Evolutionary conservation across 1,140 invertebrate genomes (phyloP), one percentile per base, ranked within the genome.

Genomic region (Melanaphis sacchari): DNA sequence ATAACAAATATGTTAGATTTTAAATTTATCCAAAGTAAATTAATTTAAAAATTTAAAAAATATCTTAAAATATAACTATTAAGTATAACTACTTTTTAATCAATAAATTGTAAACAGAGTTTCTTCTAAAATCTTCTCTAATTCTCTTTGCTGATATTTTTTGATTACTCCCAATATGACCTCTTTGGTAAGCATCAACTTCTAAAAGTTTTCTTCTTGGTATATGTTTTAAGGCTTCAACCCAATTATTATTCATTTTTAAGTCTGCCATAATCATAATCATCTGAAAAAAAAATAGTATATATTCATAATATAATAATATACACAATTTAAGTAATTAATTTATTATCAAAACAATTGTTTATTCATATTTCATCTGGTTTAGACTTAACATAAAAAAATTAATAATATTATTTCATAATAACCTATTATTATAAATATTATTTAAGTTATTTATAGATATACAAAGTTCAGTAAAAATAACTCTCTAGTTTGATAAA

Each of bases 71-170:
- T 84, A 1, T 84, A n/a, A n/a, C n/a, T n/a, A 84, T 40, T 36
- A n/a, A 36, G 7, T 49, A 52, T 36, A 46, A 87, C 43, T 88
- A 90, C 43, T 89, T 93, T 93, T 89, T 94, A 52, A 93, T 82
- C 40, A 94, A 41, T 93, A 94, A 94, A 93, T 93, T 93, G n/a
- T 94, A 94, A 5, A 94, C 90, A 92, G 91, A 82, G 88, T 94
- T 93, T 90, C 66, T 92, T 81, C 91, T 93, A 22, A 93, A 93
- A 59, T 92, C 41, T 93, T 94, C 93, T 89, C 41, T 85, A 38
- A 94, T 91, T 40, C 24, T n/a, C 26, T 93, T 94, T 54, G 94
- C 90, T 38, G 90, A 59, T 54, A 93, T n/a, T 59, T 59, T 93
- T 36, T 40, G 31, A 41, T 88, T 66, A 40, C 36, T 93, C 36